Percentiles rank a stretch among this genome's conserved stretches.
Evolutionary conservation across 2,888 invertebrate genomes (phyloP).

Genomic region (Sarcophaga caerulescens): DNA sequence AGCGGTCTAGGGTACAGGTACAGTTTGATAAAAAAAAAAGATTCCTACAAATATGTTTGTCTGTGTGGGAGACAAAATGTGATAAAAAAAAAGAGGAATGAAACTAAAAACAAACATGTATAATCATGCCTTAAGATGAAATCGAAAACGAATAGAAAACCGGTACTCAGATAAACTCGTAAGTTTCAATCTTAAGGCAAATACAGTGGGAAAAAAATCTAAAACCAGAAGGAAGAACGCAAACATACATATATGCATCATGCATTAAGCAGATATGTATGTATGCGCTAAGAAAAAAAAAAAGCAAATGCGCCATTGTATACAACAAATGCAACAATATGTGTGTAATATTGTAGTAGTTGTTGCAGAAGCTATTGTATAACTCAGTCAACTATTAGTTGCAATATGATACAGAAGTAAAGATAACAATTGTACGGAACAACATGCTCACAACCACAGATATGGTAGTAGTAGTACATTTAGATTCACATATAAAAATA

Average conservation of each 20-base stretch:
- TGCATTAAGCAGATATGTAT: conserved; percentile 50
- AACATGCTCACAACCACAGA: background rate
- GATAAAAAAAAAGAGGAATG: conserved; percentile 14
- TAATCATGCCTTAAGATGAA: conserved; percentile 35
- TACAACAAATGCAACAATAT: conserved; percentile 59
- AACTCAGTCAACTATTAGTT: conserved; percentile 31
- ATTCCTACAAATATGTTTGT: no score
- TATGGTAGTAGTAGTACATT: no score
- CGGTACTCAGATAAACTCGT: conserved; percentile 10
- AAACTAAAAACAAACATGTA: conserved; percentile 60
- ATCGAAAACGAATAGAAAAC: conserved; percentile 14
- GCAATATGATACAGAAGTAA: conserved; percentile 41
- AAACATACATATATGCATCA: background rate
- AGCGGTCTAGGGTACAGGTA: no score
- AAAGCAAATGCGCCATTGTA: conserved; percentile 55
- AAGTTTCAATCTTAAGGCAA: conserved; percentile 49
- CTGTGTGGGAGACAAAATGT: conserved; percentile 1
- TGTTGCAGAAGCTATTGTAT: conserved; percentile 49
- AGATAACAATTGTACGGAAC: conserved; percentile 14
- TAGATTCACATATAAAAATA: no score
- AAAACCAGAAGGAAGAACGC: conserved; percentile 20
- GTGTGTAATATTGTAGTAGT: conserved; percentile 30
- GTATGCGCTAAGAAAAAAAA: background rate
- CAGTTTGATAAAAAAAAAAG: no score
- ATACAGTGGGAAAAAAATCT: conserved; percentile 24